Evolutionary conservation across 2,888 invertebrate genomes (phyloP).

Genomic region (Himalopsyche tibetana): DNA sequence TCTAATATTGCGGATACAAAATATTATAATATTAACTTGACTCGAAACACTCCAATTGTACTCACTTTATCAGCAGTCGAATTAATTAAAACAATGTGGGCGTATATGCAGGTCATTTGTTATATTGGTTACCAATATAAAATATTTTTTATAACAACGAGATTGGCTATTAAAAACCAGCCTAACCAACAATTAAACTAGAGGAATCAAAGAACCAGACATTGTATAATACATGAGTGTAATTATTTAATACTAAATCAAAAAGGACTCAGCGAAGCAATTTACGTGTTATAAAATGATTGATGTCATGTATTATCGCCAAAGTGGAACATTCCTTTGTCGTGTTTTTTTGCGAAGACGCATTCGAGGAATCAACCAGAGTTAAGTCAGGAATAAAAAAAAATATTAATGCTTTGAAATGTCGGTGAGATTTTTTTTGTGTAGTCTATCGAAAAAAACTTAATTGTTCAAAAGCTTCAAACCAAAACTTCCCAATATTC

Average conservation of each 20-base stretch:
- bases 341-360: slow-evolving; percentile 4
- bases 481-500: neutral
- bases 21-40: no score
- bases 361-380: neutral
- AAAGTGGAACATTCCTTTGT: slow-evolving; percentile 1
- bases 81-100: no score
- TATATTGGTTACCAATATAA: no score
- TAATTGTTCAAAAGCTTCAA: neutral
- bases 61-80: no score
- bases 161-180: no score
- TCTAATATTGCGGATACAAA: no score
- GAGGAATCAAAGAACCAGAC: no score
- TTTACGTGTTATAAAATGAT: slow-evolving; percentile 13
- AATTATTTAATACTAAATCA: slow-evolving; percentile 16
- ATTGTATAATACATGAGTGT: neutral
- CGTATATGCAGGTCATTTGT: no score
- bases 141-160: no score
- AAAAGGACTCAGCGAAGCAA: neutral
- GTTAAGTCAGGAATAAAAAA: neutral
- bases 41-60: no score
- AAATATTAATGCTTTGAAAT: neutral
- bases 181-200: no score
- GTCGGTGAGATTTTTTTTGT: neutral
- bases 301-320: neutral
- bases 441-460: neutral